Evolutionary conservation across 2,888 invertebrate species (phyloP).

Genomic region (Agriopis aurantiaria): DNA sequence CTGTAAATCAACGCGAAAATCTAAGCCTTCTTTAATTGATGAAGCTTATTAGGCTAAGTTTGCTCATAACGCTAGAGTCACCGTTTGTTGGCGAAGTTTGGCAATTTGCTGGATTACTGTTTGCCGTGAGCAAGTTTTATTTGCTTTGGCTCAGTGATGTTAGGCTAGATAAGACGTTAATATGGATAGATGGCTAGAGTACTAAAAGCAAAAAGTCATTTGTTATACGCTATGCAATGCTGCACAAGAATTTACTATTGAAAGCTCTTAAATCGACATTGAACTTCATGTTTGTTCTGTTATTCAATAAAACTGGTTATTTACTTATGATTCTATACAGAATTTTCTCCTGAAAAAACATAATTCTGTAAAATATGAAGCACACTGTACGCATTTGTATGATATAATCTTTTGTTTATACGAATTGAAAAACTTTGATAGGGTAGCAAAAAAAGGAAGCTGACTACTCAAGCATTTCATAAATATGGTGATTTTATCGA

Average conservation of each 20-base stretch:
- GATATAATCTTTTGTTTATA: too few relatives aligned
- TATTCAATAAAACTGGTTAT: too few relatives aligned
- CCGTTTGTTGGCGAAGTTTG: conserved; percentile 49
- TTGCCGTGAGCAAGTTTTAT: conserved; percentile 33
- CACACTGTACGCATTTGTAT: too few relatives aligned
- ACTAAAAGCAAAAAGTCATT: not conserved
- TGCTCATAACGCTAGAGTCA: conserved; percentile 52
- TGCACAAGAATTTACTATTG: not conserved
- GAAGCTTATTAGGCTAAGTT: conserved; percentile 57
- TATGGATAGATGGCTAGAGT: not conserved
- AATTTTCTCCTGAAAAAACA: too few relatives aligned
- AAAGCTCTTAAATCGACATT: not conserved
- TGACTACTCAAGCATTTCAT: too few relatives aligned
- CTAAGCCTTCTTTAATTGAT: conserved; percentile 49
- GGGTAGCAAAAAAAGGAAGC: too few relatives aligned
- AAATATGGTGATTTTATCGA: too few relatives aligned
- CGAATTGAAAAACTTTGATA: too few relatives aligned
- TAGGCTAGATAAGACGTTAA: conserved; percentile 12
- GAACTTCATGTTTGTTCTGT: too few relatives aligned
- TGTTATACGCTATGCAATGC: not conserved
- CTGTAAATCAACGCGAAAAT: conserved; percentile 34
- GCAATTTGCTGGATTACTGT: conserved; percentile 51
- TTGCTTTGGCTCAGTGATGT: conserved; percentile 29
- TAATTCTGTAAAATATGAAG: too few relatives aligned
- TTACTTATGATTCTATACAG: too few relatives aligned